Evolutionary conservation across 1,140 invertebrate genomes (phyloP).

Genomic region (Drosophila nebulosa): DNA sequence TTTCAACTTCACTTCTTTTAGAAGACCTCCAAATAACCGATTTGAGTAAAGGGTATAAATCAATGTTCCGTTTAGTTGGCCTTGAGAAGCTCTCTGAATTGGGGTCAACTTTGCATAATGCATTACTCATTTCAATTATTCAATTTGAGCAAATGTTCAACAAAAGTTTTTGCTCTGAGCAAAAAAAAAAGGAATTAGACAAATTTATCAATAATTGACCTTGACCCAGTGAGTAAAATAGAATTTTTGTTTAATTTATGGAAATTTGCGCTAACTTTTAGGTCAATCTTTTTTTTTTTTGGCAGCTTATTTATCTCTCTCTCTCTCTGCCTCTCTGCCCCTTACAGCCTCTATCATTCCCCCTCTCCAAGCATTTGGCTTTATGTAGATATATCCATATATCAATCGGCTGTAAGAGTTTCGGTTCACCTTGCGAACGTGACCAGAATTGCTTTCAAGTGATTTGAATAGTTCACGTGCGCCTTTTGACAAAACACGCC

Average conservation of each 20-base stretch:
- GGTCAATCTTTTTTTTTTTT: not conserved
- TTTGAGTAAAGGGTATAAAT: not conserved
- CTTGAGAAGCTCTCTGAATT: not conserved
- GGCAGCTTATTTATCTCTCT: conserved; percentile 59
- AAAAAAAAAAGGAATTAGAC: not conserved
- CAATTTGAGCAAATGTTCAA: not conserved
- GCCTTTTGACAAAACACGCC: conserved; percentile 70
- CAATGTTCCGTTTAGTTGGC: not conserved
- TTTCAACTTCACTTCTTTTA: no score
- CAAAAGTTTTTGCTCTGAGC: not conserved
- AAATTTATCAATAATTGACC: not conserved
- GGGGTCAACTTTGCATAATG: not conserved
- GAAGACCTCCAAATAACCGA: no score
- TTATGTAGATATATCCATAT: conserved; percentile 43
- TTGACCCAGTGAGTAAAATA: not conserved
- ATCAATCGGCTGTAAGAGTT: conserved; percentile 68
- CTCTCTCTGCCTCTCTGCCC: not conserved
- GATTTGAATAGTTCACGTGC: conserved; percentile 80
- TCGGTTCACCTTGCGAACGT: conserved; percentile 51
- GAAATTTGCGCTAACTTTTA: conserved; percentile 45
- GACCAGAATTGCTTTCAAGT: conserved; percentile 76
- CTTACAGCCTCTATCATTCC: not conserved
- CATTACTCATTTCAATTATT: not conserved
- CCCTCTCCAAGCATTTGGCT: not conserved
- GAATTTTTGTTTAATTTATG: conserved; percentile 33